Evolutionary conservation across 2,797 vertebrate genomes (phyloP).

Genomic region (Diplodus puntazzo): DNA sequence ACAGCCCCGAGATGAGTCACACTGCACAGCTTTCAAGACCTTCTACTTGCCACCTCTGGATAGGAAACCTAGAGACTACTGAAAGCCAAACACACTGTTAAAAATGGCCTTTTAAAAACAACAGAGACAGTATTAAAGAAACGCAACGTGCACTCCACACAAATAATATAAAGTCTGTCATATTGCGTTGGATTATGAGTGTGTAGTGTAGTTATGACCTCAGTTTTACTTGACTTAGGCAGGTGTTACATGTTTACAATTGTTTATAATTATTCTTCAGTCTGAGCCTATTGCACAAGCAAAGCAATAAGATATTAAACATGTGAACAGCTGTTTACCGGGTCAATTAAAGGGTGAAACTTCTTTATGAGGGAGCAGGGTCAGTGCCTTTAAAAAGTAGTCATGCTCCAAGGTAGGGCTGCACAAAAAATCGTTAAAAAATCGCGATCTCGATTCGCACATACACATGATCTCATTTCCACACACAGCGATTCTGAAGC

Average conservation of each 20-base stretch:
- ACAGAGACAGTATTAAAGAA: conserved; percentile 27
- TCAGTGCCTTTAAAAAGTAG: conserved; percentile 21
- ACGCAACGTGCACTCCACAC: conserved; percentile 6
- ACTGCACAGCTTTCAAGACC: conserved; percentile 76
- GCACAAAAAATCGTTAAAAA: no score
- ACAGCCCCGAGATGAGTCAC: conserved; percentile 87
- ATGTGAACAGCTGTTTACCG: conserved; percentile 12
- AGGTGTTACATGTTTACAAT: conserved; percentile 46
- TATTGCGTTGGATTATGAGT: conserved; percentile 17
- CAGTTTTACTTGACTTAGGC: conserved; percentile 33
- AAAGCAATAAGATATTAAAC: conserved; percentile 49
- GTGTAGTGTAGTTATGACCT: conserved; percentile 14
- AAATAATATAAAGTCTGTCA: conserved; percentile 15
- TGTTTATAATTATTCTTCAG: conserved; percentile 14
- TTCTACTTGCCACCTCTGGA: conserved; percentile 86
- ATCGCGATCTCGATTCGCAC: no score
- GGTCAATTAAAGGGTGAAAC: background rate
- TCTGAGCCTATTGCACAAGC: conserved; percentile 29
- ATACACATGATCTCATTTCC: no score
- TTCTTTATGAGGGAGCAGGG: background rate
- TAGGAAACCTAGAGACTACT: conserved; percentile 81
- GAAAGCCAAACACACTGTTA: conserved; percentile 54
- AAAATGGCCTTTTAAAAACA: conserved; percentile 32
- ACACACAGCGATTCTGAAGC: no score
- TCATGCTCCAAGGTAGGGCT: background rate